These are phyloP conservation scores for Eurytoma adleriae DNA, from an alignment of 2,888 invertebrate genomes.

Conservation along the genomic window DNA sequence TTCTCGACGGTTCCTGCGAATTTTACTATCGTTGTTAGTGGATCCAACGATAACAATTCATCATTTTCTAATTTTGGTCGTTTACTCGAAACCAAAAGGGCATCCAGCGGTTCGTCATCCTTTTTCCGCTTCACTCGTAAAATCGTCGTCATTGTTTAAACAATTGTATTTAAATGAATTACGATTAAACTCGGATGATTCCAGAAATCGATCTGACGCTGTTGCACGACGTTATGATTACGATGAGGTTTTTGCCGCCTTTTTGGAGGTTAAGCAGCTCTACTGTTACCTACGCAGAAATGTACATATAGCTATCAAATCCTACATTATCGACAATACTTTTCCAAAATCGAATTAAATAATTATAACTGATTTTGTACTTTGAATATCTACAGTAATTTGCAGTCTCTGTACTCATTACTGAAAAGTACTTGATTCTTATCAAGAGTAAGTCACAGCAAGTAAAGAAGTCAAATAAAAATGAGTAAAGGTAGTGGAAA, in stretches of 20 bases:
- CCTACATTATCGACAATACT: neutral
- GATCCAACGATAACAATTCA: conserved; percentile 72
- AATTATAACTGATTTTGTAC: too few species aligned
- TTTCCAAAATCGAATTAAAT: neutral
- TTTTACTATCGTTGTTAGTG: conserved; percentile 81
- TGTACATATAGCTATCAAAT: neutral
- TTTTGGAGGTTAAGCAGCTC: conserved; percentile 9
- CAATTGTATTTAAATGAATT: neutral
- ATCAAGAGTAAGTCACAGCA: neutral
- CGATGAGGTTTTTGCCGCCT: neutral
- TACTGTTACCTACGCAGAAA: too few species aligned
- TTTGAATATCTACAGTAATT: too few species aligned
- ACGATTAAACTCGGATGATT: neutral
- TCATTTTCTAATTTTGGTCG: conserved; percentile 78
- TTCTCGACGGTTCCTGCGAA: conserved; percentile 85
- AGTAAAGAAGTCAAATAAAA: neutral
- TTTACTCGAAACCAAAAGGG: conserved; percentile 85
- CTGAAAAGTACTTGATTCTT: neutral
- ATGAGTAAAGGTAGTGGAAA: conserved; percentile 34
- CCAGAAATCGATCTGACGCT: neutral
- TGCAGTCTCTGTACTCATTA: neutral
- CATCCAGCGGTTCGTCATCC: conserved; percentile 84
- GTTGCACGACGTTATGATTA: neutral
- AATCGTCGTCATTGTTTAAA: conserved; percentile 79
- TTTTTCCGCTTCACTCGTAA: conserved; percentile 85